Evolutionary conservation across 2,797 vertebrate species (phyloP).

Genomic region (Clarias fuscus): DNA sequence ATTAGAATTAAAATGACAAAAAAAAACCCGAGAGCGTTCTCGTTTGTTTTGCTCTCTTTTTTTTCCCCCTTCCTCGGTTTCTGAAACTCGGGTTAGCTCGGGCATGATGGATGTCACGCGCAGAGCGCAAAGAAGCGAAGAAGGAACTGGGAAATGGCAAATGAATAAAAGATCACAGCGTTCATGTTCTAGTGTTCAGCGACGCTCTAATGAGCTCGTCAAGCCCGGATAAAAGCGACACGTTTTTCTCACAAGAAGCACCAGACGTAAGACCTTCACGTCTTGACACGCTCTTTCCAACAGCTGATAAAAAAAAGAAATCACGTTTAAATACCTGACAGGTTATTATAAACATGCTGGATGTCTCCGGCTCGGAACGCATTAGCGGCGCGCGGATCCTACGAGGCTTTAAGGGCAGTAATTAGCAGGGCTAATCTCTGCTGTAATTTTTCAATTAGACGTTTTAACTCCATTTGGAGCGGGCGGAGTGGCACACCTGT

Average conservation of each 20-base stretch:
- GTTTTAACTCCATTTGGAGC: constrained; percentile 65
- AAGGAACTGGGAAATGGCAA: constrained; percentile 23
- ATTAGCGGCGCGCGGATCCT: constrained; percentile 25
- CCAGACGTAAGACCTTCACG: not conserved
- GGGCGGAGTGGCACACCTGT: constrained; percentile 73
- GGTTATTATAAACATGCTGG: constrained; percentile 18
- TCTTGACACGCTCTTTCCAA: not conserved
- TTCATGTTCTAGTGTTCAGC: constrained; percentile 54
- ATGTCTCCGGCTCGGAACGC: constrained; percentile 15
- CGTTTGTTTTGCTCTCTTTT: not conserved
- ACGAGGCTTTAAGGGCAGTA: constrained; percentile 54
- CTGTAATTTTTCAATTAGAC: constrained; percentile 76
- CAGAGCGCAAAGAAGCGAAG: constrained; percentile 39
- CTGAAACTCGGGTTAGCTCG: constrained; percentile 30
- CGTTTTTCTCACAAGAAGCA: not conserved
- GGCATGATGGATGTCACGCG: constrained; percentile 16
- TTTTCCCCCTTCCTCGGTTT: not conserved
- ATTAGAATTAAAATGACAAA: constrained; percentile 40
- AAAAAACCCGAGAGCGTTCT: not conserved
- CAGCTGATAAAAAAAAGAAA: constrained; percentile 1
- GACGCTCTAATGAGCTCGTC: constrained; percentile 46
- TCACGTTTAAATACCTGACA: constrained; percentile 5
- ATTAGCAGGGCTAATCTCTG: constrained; percentile 78
- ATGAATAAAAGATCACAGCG: constrained; percentile 74
- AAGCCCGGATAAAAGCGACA: not conserved